A percentile compares a stretch with the other conserved stretches of the same genome.
Evolutionary conservation across 1,140 invertebrate genomes (phyloP).

Genomic region (Andrena cerasifolii): DNA sequence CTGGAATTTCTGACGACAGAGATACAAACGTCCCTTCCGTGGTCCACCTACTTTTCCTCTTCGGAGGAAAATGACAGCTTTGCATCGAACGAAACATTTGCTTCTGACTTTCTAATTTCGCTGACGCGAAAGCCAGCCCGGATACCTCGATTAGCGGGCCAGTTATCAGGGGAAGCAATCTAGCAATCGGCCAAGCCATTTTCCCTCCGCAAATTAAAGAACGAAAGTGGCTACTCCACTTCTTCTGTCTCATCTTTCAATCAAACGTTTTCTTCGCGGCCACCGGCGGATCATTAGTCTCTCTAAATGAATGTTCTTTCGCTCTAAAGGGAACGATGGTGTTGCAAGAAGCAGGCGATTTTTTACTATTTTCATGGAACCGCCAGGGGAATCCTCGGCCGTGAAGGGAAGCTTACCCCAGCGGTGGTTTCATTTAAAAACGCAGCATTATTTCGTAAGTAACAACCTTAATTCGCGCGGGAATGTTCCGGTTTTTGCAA

Average conservation of each 20-base stretch:
- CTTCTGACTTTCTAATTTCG: too few relatives aligned
- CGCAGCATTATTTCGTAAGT: slow-evolving; percentile 1
- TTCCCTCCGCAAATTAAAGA: background rate
- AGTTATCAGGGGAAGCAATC: background rate
- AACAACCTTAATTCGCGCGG: background rate
- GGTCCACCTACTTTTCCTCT: too few relatives aligned
- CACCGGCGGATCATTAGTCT: slow-evolving; percentile 13
- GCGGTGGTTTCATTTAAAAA: background rate
- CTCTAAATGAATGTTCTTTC: slow-evolving; percentile 34
- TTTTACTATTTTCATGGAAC: slow-evolving; percentile 9
- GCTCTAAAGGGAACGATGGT: background rate
- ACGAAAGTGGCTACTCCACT: background rate
- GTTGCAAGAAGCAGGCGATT: background rate
- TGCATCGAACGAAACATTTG: too few relatives aligned
- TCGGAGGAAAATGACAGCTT: too few relatives aligned
- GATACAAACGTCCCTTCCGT: too few relatives aligned
- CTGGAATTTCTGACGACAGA: too few relatives aligned
- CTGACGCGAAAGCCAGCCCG: too few relatives aligned
- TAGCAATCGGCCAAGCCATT: background rate
- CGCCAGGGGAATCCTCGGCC: background rate
- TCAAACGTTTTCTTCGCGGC: slow-evolving; percentile 4
- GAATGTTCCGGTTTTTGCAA: slow-evolving; percentile 2
- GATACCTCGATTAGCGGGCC: too few relatives aligned
- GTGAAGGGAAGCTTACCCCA: background rate
- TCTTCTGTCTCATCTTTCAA: background rate